A percentile compares a stretch with the other conserved stretches of the same genome.
Evolutionary conservation across 2,113 vertebrate species (phyloP).

Genomic region (Quiscalus mexicanus): DNA sequence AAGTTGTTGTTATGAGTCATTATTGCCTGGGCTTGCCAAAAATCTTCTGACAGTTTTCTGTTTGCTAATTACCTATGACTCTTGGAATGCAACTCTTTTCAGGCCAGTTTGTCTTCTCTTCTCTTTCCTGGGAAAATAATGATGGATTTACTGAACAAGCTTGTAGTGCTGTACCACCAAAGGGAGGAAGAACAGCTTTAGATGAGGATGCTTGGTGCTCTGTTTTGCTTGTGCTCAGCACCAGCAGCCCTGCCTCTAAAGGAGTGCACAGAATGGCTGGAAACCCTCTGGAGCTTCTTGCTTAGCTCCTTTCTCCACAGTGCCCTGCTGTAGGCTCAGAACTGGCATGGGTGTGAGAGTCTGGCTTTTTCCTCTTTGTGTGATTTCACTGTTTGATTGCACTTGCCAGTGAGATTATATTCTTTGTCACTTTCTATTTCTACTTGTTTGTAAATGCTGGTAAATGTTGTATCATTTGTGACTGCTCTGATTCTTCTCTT

Average conservation of each 20-base stretch:
- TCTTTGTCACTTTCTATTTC: neutral
- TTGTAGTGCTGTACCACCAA: neutral
- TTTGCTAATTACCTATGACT: conserved; percentile 32
- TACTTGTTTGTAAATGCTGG: neutral
- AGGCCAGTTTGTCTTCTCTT: neutral
- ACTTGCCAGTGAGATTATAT: neutral
- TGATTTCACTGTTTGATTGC: neutral
- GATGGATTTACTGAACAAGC: neutral
- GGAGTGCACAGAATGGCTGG: neutral
- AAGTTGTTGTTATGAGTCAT: neutral
- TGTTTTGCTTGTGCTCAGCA: neutral
- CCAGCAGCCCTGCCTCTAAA: neutral
- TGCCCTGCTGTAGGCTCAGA: neutral
- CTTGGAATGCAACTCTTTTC: neutral
- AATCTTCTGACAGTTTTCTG: neutral
- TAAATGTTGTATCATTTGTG: neutral
- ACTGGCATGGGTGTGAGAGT: neutral
- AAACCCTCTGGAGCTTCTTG: neutral
- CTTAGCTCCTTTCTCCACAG: neutral
- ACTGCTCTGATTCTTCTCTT: neutral
- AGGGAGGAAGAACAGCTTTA: neutral
- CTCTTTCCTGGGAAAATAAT: neutral
- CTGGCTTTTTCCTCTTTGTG: neutral
- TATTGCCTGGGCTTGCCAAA: conserved; percentile 12
- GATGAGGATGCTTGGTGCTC: neutral